Conservation (phyloP, 1,140 invertebrate genomes). For the Cotesia chilonis region DNA sequence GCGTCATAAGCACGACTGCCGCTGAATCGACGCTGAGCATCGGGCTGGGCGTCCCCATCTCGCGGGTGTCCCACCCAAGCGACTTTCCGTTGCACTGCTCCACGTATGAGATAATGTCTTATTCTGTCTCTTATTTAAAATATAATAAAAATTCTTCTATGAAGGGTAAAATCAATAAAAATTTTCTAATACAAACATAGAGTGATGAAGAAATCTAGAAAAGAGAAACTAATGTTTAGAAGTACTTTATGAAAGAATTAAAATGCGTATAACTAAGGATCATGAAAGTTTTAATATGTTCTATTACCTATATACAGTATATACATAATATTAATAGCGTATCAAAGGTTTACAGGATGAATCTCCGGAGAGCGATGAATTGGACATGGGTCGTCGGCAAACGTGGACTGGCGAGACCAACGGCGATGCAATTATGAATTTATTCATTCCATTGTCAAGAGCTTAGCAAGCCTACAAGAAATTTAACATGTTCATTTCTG, state of each 20-base stretch:
- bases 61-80: slow-evolving; percentile 30
- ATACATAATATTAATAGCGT: slow-evolving; percentile 3
- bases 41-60: slow-evolving; percentile 36
- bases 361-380: slow-evolving; percentile 24
- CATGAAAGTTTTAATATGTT: background rate
- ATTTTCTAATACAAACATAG: too few species aligned
- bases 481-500: background rate
- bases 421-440: slow-evolving; percentile 5
- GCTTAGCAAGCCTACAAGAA: background rate
- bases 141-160: background rate
- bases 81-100: slow-evolving; percentile 21
- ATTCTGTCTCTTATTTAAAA: background rate
- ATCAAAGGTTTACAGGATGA: slow-evolving; percentile 10
- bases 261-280: background rate
- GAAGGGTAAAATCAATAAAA: too few species aligned
- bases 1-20: slow-evolving; percentile 34
- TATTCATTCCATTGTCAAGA: background rate
- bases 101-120: background rate
- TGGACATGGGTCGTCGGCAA: slow-evolving; percentile 9
- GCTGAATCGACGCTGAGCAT: slow-evolving; percentile 20
- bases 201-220: too few species aligned
- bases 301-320: background rate
- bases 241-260: background rate
- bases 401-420: background rate
- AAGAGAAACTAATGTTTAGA: too few species aligned